Conservation (phyloP, 2,888 invertebrate genomes). For the Chaetogeoica ovagalla region DNA sequence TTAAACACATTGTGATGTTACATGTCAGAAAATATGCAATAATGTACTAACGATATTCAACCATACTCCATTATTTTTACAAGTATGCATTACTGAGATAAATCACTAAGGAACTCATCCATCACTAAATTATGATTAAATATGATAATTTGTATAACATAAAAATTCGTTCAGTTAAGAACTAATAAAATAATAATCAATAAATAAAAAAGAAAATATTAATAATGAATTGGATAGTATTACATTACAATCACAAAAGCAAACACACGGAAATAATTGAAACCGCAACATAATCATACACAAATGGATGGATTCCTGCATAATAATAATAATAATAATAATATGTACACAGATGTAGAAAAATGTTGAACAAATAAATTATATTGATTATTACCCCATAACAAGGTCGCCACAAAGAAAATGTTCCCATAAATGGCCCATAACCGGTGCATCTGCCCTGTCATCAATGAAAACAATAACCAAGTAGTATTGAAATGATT, state of each 20-base stretch:
- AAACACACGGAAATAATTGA: neutral
- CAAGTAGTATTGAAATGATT: conserved; percentile 41
- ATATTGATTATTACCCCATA: conserved; percentile 67
- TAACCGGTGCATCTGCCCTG: conserved; percentile 98
- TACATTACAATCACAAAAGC: neutral
- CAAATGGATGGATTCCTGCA: conserved; percentile 9
- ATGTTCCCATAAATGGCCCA: conserved; percentile 94
- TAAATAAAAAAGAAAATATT: neutral
- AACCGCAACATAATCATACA: neutral
- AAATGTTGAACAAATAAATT: conserved; percentile 47
- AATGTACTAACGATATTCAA: conserved; percentile 11
- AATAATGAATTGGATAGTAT: neutral
- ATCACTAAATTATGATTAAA: neutral
- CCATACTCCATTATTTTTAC: neutral
- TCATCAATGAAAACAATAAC: conserved; percentile 56
- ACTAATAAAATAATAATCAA: neutral
- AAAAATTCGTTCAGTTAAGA: neutral
- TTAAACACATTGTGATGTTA: neutral
- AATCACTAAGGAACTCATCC: conserved; percentile 17
- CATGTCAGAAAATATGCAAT: neutral
- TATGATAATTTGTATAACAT: neutral
- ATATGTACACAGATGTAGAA: neutral
- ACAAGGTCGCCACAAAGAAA: conserved; percentile 76
- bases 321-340: neutral
- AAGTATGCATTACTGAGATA: neutral